Evolutionary conservation across 2,797 vertebrate genomes (phyloP), one percentile per base, ranked within the genome.

Genomic region (Lophius americanus): DNA sequence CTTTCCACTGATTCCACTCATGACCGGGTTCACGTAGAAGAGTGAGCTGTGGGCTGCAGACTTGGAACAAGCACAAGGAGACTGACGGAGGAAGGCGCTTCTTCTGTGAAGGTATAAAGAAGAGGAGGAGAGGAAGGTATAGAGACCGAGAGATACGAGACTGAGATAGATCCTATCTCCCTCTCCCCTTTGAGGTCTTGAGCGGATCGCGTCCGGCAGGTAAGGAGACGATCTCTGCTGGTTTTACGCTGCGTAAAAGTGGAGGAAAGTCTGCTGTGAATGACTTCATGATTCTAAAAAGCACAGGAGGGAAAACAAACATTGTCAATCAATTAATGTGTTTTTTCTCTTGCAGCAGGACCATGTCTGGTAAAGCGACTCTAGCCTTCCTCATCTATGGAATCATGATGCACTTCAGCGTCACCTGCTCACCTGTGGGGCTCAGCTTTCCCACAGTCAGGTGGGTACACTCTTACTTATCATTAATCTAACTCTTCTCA

Each of bases 331-430:
- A 23, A 23, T 65, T 49, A 2, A 52, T 51, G 23, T 3, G 14
- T 51, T 49, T 69, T 70, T 33, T 70, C 59, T 89, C 74, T 85
- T 86, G 90, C 93, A 95, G 96, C 93, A 95, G 92, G 94, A 95
- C 94, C 90, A 96, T 97, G 95, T 95, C 94, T 85, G 95, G 94
- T 89, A 96, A 96, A 94, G 93, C 95, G 84, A 93, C 95, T 85
- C 85, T 97, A 92, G 94, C 93, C 80, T 91, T 98, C 84, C 91
- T 98, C 90, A 92, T 98, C 93, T 98, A 96, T 85, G 96, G 96
- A 83, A 93, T 98, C 89, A 92, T 98, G 82, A 95, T 96, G 93
- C 96, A 96, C 81, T 95, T 94, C 95, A 95, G 93, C 86, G 93
- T 94, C 91, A 47, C 64, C 85, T 94, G 95, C 90, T 96, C 96